Evolutionary conservation across 2,888 invertebrate genomes (phyloP), one percentile per base, ranked within the genome.

Genomic region (Congeria kusceri): DNA sequence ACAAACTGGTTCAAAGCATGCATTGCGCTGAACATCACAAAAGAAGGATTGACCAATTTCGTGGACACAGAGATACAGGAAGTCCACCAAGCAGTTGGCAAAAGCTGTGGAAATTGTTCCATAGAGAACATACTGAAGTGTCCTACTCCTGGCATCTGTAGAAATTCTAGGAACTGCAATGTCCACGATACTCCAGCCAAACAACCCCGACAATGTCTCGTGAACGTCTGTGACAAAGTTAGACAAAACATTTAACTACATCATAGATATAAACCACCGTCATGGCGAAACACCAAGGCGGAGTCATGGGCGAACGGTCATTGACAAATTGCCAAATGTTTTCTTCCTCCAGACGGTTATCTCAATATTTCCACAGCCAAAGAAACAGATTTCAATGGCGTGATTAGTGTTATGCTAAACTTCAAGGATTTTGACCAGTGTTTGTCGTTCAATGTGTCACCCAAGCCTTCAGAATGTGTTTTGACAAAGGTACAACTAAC

Each of bases 271-370:
- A 25, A 25, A 18, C 1, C 9, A 11, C 53, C 53, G 11, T 53
- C 53, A 11, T 53, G 53, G 53, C 13, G n/a, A 18, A 53, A 53
- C 25, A 53, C 53, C 11, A 23, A 25, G 20, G 53, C 53, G 53
- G 25, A 25, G 23, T 23, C 11, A 20, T 53, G 53, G 53, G 11
- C 5, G 11, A 25, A 15, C 9, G 25, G 18, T 20, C 25, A 53
- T 53, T 53, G 53, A 20, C 23, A 53, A 18, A 25, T 53, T 53
- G 53, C 53, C 13, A 53, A 53, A 53, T 53, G 53, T 25, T 53
- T 53, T 18, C 53, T 53, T 53, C 25, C 53, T 5, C 53, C 53
- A 25, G 53, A 53, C 25, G 53, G 53, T 23, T 53, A 53, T 20
- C 39, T 20, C 3, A 5, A 53, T 25, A 18, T 53, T 23, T 15